Base-by-base conservation (phyloP, 1,140 invertebrate species). In the Andrena cerasifolii region DNA sequence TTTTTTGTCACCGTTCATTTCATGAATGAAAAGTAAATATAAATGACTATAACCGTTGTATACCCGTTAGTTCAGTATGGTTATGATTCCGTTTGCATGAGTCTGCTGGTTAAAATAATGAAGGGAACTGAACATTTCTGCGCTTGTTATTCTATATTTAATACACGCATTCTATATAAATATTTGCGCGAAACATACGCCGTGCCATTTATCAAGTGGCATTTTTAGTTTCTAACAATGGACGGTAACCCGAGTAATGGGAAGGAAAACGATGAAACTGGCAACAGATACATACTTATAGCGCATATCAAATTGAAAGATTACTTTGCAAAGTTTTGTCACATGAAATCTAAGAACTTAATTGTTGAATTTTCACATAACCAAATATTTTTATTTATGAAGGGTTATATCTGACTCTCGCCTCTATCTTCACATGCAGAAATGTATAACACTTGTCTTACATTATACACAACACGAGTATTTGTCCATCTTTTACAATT, bases 201-300 rank as follows among this genome's bases (percentile, higher is more conserved):
- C 47, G 24, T 43, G 28, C 18, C 36, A 45, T 79, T 61, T 68
- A 77, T 66, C 62, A 77, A 61, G 33, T 70, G 33, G 45, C 53
- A 77, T 51, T 68, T 76, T 36, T 79, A 51, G 16, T 68, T 36
- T 76, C 43, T 79, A 80, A 59, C 24, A 59, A 79, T 80, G 59
- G 45, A 45, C 43, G 47, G 21, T 65, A 59, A 77, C n/a, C n/a
- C 31, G 70, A 62, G 12, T 68, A 67, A 76, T 36, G 33, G 24
- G 21, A 3, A 67, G 21, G 61, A 68, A 62, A 74, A 63, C 26
- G 51, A 47, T 78, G 16, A 67, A 59, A 24, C 62, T 45, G 36
- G 54, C 36, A 66, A 53, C 40, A 53, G n/a, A 33, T 36, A 58
- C 1, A 49, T 33, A 49, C 14, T 58, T 49, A 58, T 65, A 63